phyloP scores from a whole-genome alignment of 2,888 invertebrate species.

The Poecilobothrus nobilitatus region DNA sequence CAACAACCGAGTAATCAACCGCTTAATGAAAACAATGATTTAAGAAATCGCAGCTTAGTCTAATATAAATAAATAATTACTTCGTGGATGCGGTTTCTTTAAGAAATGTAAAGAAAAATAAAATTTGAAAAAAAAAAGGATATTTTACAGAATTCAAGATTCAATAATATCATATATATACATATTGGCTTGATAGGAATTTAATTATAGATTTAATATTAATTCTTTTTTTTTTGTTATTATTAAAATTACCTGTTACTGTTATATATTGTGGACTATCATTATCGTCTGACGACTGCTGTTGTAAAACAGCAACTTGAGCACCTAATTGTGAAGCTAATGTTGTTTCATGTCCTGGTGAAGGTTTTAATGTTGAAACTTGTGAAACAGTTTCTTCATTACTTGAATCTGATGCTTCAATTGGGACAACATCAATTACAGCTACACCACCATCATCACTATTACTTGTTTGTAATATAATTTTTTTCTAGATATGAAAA shows the following conservation, averaged over 20 bases:
- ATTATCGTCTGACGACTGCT: conserved; percentile 31
- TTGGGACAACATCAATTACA: conserved; percentile 39
- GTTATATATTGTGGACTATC: conserved; percentile 39
- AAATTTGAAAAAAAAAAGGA: no score
- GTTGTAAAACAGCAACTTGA: conserved; percentile 39
- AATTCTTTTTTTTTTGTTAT: no score
- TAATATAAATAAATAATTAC: no score
- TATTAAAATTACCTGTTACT: conserved; percentile 40
- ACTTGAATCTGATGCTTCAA: conserved; percentile 41
- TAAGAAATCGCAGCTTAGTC: no score
- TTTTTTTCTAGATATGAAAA: conserved; percentile 32
- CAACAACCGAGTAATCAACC: no score
- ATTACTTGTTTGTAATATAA: conserved; percentile 26
- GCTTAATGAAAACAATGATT: no score
- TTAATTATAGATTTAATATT: no score
- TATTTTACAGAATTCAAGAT: no score
- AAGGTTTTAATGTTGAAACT: conserved; percentile 23
- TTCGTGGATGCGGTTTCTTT: no score
- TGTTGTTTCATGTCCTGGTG: conserved; percentile 33
- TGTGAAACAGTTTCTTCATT: conserved; percentile 29
- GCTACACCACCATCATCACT: conserved; percentile 27
- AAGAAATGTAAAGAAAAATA: no score
- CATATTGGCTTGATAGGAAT: no score
- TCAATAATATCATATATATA: no score
- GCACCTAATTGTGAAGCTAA: conserved; percentile 39